Evolutionary conservation across 2,888 invertebrate species (phyloP).

Genomic region (Heteromurus nitidus): DNA sequence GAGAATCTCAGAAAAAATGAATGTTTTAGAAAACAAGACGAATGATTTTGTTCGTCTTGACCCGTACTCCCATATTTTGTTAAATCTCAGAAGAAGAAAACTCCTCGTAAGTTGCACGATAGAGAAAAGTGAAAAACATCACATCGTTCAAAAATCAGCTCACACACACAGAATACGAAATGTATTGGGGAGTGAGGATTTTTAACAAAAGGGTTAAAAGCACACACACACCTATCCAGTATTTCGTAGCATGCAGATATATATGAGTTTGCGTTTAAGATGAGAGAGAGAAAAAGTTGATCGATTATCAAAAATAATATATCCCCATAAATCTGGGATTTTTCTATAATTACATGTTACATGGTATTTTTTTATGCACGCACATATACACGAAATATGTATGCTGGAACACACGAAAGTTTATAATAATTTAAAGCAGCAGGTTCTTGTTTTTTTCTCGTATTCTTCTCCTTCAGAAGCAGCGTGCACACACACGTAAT

Average conservation of each 20-base stretch:
- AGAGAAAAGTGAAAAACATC: no score
- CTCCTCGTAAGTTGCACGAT: no score
- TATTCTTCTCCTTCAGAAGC: constrained; percentile 57
- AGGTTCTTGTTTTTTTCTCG: constrained; percentile 52
- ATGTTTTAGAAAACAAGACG: constrained; percentile 9
- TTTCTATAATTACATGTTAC: constrained; percentile 66
- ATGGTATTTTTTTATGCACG: constrained; percentile 44
- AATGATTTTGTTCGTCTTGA: constrained; percentile 26
- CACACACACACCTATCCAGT: no score
- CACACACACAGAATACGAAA: no score
- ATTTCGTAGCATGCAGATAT: no score
- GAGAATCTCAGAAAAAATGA: background rate
- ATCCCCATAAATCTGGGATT: constrained; percentile 68
- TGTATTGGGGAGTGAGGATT: no score
- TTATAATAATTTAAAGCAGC: constrained; percentile 54
- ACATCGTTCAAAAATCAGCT: no score
- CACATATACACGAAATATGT: constrained; percentile 37
- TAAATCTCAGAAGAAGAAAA: no score
- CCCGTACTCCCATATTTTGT: no score
- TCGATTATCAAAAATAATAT: constrained; percentile 68
- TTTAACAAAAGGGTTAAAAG: no score
- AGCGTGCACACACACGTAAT: constrained; percentile 33
- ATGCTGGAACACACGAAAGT: constrained; percentile 66
- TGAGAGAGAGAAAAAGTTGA: constrained; percentile 56
- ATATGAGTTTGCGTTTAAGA: background rate